Base-by-base conservation (phyloP, 1,140 invertebrate species). In the Plectus sambesii region DNA sequence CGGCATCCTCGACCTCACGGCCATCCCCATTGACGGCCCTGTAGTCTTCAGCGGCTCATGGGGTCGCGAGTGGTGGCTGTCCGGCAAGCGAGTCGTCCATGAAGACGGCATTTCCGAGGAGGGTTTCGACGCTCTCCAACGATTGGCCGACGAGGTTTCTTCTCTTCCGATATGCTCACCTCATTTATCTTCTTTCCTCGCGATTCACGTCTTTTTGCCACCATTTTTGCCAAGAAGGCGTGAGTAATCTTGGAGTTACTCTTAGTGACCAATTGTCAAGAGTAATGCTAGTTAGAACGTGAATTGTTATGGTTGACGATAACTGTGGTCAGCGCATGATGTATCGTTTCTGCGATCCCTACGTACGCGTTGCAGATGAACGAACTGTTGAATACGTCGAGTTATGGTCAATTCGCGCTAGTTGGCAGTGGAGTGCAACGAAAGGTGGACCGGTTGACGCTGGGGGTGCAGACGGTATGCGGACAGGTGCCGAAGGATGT, bases 21-120 rank as follows among this genome's bases (percentile, higher is more conserved):
- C 64, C n/a, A 43, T 67, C 0, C 66, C 66, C 5, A 69, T 66
- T 25, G 57, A 67, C 44, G 64, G 64, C 4, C 66, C 60, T 4
- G 47, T 67, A n/a, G 42, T 68, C 19, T 67, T 67, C 49, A 63
- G 66, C 49, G 66, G 64, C 1, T 66, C 63, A 1, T 67, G 66
- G 66, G 64, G 64, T 20, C 42, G 64, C 23, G 64, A 67, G 49
- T 67, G 64, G 64, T 69, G 54, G 62, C n/a, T 67, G 15, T 20
- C 45, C 17, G 66, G 63, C 1, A 61, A 64, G 23, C 40, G 64
- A 35, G 49, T 67, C 6, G 64, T 67, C 26, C 66, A 67, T 44
- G 61, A 69, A 25, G 67, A 68, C 39, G 64, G 65, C 6, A 65
- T 66, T 12, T 38, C 58, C 4, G 53, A 57, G 2, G 63, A 62